phyloP scores from a whole-genome alignment of 2,113 vertebrate genomes.

The Oryzias curvinotus region DNA sequence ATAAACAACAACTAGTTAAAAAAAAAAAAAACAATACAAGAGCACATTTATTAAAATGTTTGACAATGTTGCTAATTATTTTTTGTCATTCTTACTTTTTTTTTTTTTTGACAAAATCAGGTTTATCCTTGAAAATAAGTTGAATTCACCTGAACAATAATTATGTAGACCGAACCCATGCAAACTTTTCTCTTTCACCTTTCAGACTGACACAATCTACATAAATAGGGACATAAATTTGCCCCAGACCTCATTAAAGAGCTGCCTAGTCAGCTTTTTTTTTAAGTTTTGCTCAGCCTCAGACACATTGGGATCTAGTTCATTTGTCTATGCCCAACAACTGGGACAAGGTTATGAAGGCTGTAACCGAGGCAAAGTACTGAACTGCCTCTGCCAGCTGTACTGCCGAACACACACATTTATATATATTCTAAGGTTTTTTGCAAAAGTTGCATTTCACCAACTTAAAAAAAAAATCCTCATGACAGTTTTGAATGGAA shows the following conservation, averaged over 20 bases:
- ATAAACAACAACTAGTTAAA: too few relatives aligned
- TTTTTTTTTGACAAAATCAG: too few relatives aligned
- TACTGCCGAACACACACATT: background rate
- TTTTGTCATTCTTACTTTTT: too few relatives aligned
- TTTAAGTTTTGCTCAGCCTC: constrained; percentile 11
- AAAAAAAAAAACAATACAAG: too few relatives aligned
- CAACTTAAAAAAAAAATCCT: background rate
- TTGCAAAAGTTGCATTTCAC: constrained; percentile 27
- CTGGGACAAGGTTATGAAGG: constrained; percentile 58
- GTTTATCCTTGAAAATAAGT: too few relatives aligned
- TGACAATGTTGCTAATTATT: too few relatives aligned
- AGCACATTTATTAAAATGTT: too few relatives aligned
- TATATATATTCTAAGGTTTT: background rate
- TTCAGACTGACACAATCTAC: constrained; percentile 19
- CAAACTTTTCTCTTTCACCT: too few relatives aligned
- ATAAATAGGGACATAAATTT: constrained; percentile 49
- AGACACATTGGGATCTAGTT: constrained; percentile 29
- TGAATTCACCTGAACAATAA: too few relatives aligned
- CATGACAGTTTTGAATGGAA: too few relatives aligned
- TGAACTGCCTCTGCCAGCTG: constrained; percentile 30
- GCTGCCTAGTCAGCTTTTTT: constrained; percentile 40
- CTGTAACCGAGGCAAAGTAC: constrained; percentile 44
- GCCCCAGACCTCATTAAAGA: constrained; percentile 26
- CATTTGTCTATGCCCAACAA: constrained; percentile 59
- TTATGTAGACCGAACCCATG: too few relatives aligned